These are phyloP conservation scores for Halotydeus destructor DNA, from an alignment of 1,140 invertebrate genomes.

Conservation along the genomic window DNA sequence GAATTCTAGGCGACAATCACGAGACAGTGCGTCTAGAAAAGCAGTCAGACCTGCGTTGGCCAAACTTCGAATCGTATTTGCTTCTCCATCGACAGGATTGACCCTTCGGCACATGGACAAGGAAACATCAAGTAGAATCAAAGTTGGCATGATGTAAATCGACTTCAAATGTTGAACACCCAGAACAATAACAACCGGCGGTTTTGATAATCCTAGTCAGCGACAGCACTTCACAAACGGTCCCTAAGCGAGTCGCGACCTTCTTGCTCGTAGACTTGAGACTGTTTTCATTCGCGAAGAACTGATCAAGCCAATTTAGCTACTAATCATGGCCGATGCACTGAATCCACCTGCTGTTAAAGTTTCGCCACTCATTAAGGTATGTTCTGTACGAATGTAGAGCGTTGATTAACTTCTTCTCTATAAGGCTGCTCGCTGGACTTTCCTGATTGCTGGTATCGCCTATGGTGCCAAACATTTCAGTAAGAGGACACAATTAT, in stretches of 20 bases:
- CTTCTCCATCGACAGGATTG: constrained; percentile 26
- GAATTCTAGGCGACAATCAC: constrained; percentile 69
- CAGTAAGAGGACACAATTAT: background rate
- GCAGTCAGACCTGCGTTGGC: constrained; percentile 61
- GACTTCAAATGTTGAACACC: background rate
- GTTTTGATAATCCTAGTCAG: too few species aligned
- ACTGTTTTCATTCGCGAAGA: too few species aligned
- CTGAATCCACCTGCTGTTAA: too few species aligned
- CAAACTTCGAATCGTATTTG: constrained; percentile 39
- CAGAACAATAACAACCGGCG: background rate
- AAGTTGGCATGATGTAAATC: constrained; percentile 43
- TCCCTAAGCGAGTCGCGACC: too few species aligned
- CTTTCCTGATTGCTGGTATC: constrained; percentile 7
- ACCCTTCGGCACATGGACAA: constrained; percentile 50
- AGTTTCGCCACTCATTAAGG: constrained; percentile 10
- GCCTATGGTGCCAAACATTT: constrained; percentile 10
- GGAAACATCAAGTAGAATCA: constrained; percentile 52
- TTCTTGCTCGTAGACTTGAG: too few species aligned
- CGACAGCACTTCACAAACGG: too few species aligned
- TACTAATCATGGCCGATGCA: too few species aligned
- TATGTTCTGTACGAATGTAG: too few species aligned
- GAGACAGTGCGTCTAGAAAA: constrained; percentile 57
- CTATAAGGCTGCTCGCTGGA: constrained; percentile 6
- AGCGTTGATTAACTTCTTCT: too few species aligned
- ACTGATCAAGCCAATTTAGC: too few species aligned